A percentile compares a stretch with the other conserved stretches of the same genome.
phyloP scores from a whole-genome alignment of 92 coral and sea anemone species.

The Heliopora coerulea region DNA sequence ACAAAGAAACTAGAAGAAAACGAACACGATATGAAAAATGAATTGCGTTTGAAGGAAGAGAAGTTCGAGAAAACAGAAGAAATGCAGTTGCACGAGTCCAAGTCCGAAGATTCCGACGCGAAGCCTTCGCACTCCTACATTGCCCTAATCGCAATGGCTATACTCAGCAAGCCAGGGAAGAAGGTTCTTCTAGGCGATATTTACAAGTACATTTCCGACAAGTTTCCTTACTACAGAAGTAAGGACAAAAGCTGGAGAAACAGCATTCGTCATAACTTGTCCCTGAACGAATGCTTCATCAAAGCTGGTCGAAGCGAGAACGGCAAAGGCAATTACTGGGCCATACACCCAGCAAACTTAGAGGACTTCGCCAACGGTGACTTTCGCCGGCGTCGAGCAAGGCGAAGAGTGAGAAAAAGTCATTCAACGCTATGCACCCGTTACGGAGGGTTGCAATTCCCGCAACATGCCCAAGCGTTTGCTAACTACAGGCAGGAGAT shows the following conservation, averaged over 20 bases:
- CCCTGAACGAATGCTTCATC: constrained; percentile 96
- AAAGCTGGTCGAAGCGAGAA: constrained; percentile 98
- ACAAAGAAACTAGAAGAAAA: background rate
- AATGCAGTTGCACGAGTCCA: constrained; percentile 30
- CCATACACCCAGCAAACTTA: constrained; percentile 91
- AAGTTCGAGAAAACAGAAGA: background rate
- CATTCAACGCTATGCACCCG: constrained; percentile 62
- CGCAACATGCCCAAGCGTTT: constrained; percentile 53
- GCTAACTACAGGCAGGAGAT: constrained; percentile 59
- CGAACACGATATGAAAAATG: background rate
- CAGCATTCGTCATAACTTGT: constrained; percentile 91
- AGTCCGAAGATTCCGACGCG: constrained; percentile 76
- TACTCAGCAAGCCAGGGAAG: constrained; percentile 78
- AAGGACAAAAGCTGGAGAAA: constrained; percentile 99
- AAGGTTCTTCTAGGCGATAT: constrained; percentile 96
- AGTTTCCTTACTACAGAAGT: constrained; percentile 91
- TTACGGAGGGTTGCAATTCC: constrained; percentile 57
- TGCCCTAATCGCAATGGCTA: constrained; percentile 98
- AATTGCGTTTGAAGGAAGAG: background rate
- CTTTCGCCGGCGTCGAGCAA: constrained; percentile 87
- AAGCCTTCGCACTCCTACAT: constrained; percentile 97
- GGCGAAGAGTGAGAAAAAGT: constrained; percentile 85
- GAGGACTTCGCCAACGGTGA: constrained; percentile 99
- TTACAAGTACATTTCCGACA: constrained; percentile 91
- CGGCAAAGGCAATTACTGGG: constrained; percentile 99